Evolutionary conservation across 2,797 vertebrate species (phyloP).

Genomic region (Gastrophryne carolinensis): DNA sequence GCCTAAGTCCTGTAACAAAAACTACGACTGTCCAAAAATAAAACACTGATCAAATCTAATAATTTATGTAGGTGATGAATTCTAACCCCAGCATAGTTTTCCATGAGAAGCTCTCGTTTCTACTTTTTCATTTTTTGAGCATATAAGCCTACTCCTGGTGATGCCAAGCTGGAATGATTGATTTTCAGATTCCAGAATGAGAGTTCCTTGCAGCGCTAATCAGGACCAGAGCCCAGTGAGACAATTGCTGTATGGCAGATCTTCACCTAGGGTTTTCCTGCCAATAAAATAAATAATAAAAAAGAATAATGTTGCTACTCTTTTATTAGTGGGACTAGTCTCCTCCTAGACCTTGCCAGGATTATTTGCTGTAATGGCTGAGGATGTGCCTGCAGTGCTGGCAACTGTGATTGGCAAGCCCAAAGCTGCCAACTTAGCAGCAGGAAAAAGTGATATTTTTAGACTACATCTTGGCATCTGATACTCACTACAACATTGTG

Average conservation of each 20-base stretch:
- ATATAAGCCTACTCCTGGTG: background rate
- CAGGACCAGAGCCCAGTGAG: background rate
- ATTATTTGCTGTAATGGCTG: slow-evolving; percentile 12
- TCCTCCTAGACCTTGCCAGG: slow-evolving; percentile 32
- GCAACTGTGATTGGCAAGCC: slow-evolving; percentile 41
- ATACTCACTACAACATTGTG: slow-evolving; percentile 23
- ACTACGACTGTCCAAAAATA: too few species aligned
- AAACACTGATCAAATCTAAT: too few species aligned
- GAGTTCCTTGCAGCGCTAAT: background rate
- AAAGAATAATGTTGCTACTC: background rate
- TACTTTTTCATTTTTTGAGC: background rate
- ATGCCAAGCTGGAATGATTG: background rate
- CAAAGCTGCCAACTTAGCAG: slow-evolving; percentile 46
- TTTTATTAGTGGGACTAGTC: slow-evolving; percentile 10
- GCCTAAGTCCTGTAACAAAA: too few species aligned
- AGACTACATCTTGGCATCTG: slow-evolving; percentile 34
- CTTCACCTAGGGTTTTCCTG: background rate
- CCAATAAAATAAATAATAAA: background rate
- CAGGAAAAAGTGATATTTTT: slow-evolving; percentile 48
- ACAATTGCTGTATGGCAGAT: background rate
- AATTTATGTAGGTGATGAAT: too few species aligned
- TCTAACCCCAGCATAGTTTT: background rate
- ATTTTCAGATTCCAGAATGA: slow-evolving; percentile 6
- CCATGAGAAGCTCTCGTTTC: background rate
- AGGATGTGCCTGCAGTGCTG: slow-evolving; percentile 46